These are phyloP conservation scores for Meda fulgida DNA, from an alignment of 2,797 vertebrate genomes.

Conservation along the genomic window DNA sequence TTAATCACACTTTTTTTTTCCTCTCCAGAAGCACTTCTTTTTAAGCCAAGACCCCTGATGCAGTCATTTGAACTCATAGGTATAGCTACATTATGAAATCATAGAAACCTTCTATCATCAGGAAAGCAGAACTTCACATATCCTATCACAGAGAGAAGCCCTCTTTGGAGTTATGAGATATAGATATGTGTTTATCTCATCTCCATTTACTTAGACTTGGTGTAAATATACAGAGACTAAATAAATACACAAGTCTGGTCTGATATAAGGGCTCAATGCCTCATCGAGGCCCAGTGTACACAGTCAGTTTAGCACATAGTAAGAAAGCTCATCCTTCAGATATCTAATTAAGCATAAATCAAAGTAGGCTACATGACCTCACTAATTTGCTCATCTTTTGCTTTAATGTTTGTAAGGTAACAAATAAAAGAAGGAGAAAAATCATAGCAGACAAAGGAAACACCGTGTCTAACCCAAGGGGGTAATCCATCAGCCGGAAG, in stretches of 20 bases:
- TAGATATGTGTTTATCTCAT: not conserved
- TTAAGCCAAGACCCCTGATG: not conserved
- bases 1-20: not conserved
- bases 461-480: too few species aligned
- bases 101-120: not conserved
- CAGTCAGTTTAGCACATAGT: not conserved
- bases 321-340: not conserved
- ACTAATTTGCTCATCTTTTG: not conserved
- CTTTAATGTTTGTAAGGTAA: not conserved
- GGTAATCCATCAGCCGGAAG: too few species aligned
- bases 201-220: not conserved
- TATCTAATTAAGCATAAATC: not conserved
- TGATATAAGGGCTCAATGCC: not conserved
- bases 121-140: not conserved
- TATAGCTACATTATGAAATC: not conserved
- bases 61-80: not conserved
- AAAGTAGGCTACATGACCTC: not conserved
- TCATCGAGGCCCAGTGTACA: not conserved
- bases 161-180: not conserved
- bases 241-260: not conserved
- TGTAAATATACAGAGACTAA: not conserved
- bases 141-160: not conserved
- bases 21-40: not conserved
- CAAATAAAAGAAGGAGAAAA: not conserved
- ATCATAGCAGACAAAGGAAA: too few species aligned